Percentiles rank a stretch among this genome's conserved stretches.
phyloP scores from a whole-genome alignment of 2,888 invertebrate species.

The Lutraria lutraria region DNA sequence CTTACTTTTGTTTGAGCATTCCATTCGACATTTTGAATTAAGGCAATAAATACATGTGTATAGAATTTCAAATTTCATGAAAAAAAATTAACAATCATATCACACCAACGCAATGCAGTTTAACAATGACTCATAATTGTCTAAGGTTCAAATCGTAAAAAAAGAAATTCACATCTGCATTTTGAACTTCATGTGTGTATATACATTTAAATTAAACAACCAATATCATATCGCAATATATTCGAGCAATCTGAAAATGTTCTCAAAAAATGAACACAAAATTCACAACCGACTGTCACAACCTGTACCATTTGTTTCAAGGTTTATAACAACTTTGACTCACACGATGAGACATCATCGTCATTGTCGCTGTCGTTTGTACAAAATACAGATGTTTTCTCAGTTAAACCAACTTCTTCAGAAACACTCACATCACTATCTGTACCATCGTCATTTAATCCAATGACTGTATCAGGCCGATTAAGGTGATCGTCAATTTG shows the following conservation, averaged over 20 bases:
- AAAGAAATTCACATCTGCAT: too few species aligned
- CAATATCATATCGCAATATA: too few species aligned
- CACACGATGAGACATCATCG: slow-evolving; percentile 12
- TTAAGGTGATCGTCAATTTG: neutral
- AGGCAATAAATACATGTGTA: too few species aligned
- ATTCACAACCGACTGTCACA: neutral
- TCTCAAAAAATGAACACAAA: neutral
- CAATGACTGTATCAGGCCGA: neutral
- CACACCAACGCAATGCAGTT: too few species aligned
- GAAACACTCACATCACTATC: neutral
- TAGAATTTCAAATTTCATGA: too few species aligned
- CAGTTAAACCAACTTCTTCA: neutral
- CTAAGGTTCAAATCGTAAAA: too few species aligned
- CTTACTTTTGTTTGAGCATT: too few species aligned
- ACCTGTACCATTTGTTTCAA: neutral
- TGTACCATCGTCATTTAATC: neutral
- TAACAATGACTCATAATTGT: too few species aligned
- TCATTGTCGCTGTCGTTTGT: slow-evolving; percentile 1
- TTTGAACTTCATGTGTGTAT: too few species aligned
- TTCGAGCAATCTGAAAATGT: neutral
- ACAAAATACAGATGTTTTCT: neutral
- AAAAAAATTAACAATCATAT: too few species aligned
- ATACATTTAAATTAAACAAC: too few species aligned
- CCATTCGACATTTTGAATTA: too few species aligned
- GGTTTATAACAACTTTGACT: neutral